Evolutionary conservation across 2,797 vertebrate species (phyloP), one percentile per base, ranked within the genome.

Genomic region (Alfaro cultratus): DNA sequence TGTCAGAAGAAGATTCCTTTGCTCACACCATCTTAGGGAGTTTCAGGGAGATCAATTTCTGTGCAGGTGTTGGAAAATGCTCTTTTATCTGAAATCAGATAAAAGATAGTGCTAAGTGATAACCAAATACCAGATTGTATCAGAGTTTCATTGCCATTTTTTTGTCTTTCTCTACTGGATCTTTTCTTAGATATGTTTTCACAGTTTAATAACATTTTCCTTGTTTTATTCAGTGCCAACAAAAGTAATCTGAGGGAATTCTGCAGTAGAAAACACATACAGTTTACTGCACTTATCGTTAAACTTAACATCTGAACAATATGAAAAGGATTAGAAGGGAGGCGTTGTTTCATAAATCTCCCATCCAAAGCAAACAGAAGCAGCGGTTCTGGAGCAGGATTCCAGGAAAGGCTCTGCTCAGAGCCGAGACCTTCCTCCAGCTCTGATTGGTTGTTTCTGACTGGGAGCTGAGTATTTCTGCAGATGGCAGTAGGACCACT

Each of bases 1-100:
- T 90, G 86, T 81, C 78, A 77, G 46, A 49, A 86, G 84, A 80
- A 85, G 85, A 88, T 92, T 89, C 82, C 82, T 86, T 73, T 75
- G 47, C 82, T 80, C 46, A 70, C 16, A 62, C 73, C 47, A 51
- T 57, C 36, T 78, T 67, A 67, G 67, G 39, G 49, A 78, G 51
- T 53, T 2, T 77, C 73, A 11, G 15, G 10, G 79, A 53, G 72
- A 84, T 88, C 84, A 34, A 74, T 86, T 79, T 18, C 46, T 41
- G 31, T 87, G 87, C 74, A 78, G 64, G 39, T 41, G 64, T 68
- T 68, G 11, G 21, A 15, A n/a, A 41, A 68, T 68, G 4, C 34
- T 34, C 34, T 34, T 34, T 34, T 34, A 34, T 34, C 34, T 34
- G 34, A 2, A 34, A 39, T 68, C 36, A 68, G 36, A 68, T 68